Evolutionary conservation across 1,140 invertebrate species (phyloP).

Genomic region (Euura saliciscinereae): DNA sequence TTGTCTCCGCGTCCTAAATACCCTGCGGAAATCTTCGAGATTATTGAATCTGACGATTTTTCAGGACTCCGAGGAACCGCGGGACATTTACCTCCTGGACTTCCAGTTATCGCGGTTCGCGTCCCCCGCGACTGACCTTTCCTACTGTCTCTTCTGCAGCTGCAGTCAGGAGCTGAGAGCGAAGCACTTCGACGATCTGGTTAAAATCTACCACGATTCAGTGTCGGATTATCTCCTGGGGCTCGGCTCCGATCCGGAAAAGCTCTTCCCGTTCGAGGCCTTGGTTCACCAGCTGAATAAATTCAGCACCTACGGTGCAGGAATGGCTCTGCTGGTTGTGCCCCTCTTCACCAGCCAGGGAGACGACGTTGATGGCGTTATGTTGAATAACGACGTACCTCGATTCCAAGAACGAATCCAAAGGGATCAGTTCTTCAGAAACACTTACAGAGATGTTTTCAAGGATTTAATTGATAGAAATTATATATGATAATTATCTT

Average conservation of each 20-base stretch:
- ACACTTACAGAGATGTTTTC: neutral
- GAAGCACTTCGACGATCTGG: slow-evolving; percentile 54
- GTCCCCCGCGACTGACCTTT: slow-evolving; percentile 65
- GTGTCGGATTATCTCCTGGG: slow-evolving; percentile 25
- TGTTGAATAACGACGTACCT: slow-evolving; percentile 12
- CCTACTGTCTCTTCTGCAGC: slow-evolving; percentile 64
- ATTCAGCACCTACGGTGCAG: slow-evolving; percentile 45
- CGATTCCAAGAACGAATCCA: neutral
- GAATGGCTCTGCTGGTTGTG: slow-evolving; percentile 47
- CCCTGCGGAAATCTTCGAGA: slow-evolving; percentile 18
- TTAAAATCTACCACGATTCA: slow-evolving; percentile 44
- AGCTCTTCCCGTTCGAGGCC: slow-evolving; percentile 54
- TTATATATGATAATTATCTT: neutral
- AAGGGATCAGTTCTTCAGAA: slow-evolving; percentile 2
- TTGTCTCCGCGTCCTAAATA: neutral
- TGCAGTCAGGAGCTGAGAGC: slow-evolving; percentile 57
- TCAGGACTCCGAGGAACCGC: slow-evolving; percentile 35
- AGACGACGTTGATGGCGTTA: slow-evolving; percentile 37
- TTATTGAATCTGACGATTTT: slow-evolving; percentile 25
- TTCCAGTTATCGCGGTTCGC: slow-evolving; percentile 63
- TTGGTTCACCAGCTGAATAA: slow-evolving; percentile 50
- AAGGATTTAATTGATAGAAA: slow-evolving; percentile 9
- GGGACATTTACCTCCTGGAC: slow-evolving; percentile 60
- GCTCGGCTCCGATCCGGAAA: slow-evolving; percentile 44
- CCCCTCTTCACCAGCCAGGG: slow-evolving; percentile 42